A percentile compares a stretch with the other conserved stretches of the same genome.
Evolutionary conservation across 1,140 invertebrate species (phyloP).

Genomic region (Calephelis virginiensis): DNA sequence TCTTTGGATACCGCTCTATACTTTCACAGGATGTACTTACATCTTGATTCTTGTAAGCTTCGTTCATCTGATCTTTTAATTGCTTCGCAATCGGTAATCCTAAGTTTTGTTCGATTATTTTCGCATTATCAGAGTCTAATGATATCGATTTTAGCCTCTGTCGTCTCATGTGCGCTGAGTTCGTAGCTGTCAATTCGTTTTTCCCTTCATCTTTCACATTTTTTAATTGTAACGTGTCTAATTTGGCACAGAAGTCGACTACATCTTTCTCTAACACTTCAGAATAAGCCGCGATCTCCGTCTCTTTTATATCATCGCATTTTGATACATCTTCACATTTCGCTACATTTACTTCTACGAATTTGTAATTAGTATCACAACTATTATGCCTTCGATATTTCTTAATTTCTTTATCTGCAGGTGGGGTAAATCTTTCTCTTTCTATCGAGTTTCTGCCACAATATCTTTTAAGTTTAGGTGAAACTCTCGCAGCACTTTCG

Average conservation of each 20-base stretch:
- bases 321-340: slow-evolving; percentile 50
- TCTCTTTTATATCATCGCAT: slow-evolving; percentile 51
- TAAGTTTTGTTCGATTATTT: slow-evolving; percentile 78
- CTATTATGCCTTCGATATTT: slow-evolving; percentile 69
- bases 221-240: slow-evolving; percentile 54
- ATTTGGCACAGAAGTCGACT: slow-evolving; percentile 67
- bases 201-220: slow-evolving; percentile 40
- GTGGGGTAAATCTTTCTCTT: slow-evolving; percentile 62
- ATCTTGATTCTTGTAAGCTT: slow-evolving; percentile 69
- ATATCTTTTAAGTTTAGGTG: slow-evolving; percentile 54
- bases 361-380: slow-evolving; percentile 69
- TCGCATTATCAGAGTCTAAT: slow-evolving; percentile 77
- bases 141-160: slow-evolving; percentile 78
- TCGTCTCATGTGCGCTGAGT: slow-evolving; percentile 65
- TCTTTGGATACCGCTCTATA: slow-evolving; percentile 54
- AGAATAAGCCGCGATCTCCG: slow-evolving; percentile 37
- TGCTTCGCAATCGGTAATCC: slow-evolving; percentile 75
- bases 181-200: slow-evolving; percentile 48
- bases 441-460: slow-evolving; percentile 67
- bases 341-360: slow-evolving; percentile 55
- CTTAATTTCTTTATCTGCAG: slow-evolving; percentile 62
- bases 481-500: slow-evolving; percentile 42
- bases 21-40: slow-evolving; percentile 63
- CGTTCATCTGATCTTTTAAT: slow-evolving; percentile 74
- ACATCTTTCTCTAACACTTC: slow-evolving; percentile 53